phyloP scores from a whole-genome alignment of 1,140 invertebrate species.

The Ceratina calcarata region DNA sequence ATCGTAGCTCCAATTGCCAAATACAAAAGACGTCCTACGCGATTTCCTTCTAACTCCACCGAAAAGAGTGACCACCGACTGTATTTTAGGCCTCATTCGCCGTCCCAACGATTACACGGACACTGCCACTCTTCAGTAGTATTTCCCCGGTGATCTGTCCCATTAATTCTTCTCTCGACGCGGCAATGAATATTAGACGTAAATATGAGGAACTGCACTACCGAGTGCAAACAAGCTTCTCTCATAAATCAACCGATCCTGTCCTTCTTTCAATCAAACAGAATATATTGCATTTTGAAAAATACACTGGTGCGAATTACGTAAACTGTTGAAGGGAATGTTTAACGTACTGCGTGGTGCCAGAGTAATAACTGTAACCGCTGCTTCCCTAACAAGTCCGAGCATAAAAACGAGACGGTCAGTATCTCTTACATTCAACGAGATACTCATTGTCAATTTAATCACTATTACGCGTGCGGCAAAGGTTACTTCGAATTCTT shows the following conservation, averaged over 20 bases:
- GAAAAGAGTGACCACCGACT: no score
- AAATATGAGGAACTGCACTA: background rate
- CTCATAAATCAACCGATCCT: constrained; percentile 56
- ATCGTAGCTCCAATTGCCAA: no score
- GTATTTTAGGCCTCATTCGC: no score
- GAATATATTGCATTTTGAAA: constrained; percentile 47
- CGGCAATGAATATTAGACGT: background rate
- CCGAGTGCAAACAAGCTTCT: no score
- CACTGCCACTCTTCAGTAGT: no score
- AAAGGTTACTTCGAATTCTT: constrained; percentile 5
- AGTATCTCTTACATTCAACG: constrained; percentile 1
- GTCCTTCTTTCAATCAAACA: constrained; percentile 25
- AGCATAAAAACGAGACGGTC: constrained; percentile 7
- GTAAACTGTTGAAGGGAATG: constrained; percentile 45
- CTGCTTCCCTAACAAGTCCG: background rate
- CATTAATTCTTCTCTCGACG: no score
- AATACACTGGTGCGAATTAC: constrained; percentile 37
- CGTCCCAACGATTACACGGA: no score
- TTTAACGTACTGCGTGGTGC: constrained; percentile 23
- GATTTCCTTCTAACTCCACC: no score
- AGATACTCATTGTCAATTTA: background rate
- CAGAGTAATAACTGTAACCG: no score
- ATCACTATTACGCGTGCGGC: background rate
- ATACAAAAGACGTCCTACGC: no score
- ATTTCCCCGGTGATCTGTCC: no score